Percentiles rank a stretch among this genome's conserved stretches.
Evolutionary conservation across 1,140 invertebrate species (phyloP).

Genomic region (Sweltsa coloradensis): DNA sequence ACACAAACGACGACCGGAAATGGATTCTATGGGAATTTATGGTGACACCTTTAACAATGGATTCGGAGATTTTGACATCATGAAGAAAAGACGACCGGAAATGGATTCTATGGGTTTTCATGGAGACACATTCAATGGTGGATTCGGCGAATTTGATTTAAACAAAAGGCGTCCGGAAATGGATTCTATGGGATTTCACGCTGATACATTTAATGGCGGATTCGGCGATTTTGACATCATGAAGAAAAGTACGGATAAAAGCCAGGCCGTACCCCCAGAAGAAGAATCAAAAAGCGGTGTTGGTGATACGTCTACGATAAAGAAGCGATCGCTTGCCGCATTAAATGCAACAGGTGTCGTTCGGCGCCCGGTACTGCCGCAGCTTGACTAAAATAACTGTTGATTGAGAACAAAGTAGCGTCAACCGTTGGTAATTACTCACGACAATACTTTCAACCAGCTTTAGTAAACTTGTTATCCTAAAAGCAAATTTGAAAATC

Average conservation of each 20-base stretch:
- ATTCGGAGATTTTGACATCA: conserved; percentile 36
- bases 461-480: too few relatives aligned
- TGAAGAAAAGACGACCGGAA: conserved; percentile 30
- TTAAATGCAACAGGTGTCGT: too few relatives aligned
- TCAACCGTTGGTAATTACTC: too few relatives aligned
- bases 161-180: conserved; percentile 24
- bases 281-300: conserved; percentile 20
- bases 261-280: conserved; percentile 24
- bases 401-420: too few relatives aligned
- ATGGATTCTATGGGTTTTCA: conserved; percentile 33
- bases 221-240: conserved; percentile 34
- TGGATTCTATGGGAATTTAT: conserved; percentile 28
- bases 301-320: conserved; percentile 27
- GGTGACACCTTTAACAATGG: conserved; percentile 30
- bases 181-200: conserved; percentile 29
- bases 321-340: too few relatives aligned
- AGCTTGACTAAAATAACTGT: too few relatives aligned
- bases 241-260: conserved; percentile 26
- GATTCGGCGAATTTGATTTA: conserved; percentile 35
- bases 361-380: too few relatives aligned
- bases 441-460: too few relatives aligned
- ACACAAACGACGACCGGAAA: conserved; percentile 28
- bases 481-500: too few relatives aligned
- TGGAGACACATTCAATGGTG: conserved; percentile 31
- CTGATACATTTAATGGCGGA: conserved; percentile 32